Conservation (phyloP, 2,888 invertebrate species). For the Diarsia dahlii region DNA sequence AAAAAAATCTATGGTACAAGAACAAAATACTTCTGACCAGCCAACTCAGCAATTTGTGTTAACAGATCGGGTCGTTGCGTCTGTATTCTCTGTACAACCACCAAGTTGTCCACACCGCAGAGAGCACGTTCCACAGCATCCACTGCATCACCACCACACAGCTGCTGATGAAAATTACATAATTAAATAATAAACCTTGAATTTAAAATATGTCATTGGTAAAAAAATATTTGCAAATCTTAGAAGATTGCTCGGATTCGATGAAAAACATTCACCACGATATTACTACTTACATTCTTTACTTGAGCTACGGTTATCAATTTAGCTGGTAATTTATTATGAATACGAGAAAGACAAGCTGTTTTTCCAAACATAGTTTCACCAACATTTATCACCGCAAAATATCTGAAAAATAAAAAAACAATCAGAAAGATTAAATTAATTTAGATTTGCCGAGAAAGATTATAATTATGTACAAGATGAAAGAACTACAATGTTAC, state of each 20-base stretch:
- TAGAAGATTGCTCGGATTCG: neutral
- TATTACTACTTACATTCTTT: slow-evolving; percentile 38
- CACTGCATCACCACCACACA: slow-evolving; percentile 15
- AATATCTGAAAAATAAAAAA: slow-evolving; percentile 28
- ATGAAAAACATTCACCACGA: neutral
- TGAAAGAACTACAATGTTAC: slow-evolving; percentile 27
- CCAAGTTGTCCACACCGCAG: slow-evolving; percentile 39
- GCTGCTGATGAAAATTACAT: slow-evolving; percentile 3
- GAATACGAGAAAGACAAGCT: slow-evolving; percentile 57
- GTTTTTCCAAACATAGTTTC: slow-evolving; percentile 51
- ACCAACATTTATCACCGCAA: slow-evolving; percentile 44
- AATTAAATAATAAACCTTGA: neutral
- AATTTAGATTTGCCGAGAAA: no score
- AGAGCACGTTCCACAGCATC: slow-evolving; percentile 61
- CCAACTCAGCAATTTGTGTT: slow-evolving; percentile 54
- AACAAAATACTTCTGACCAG: slow-evolving; percentile 52
- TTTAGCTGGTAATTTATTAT: slow-evolving; percentile 64
- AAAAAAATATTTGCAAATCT: neutral
- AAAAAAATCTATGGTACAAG: no score
- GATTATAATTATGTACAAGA: neutral
- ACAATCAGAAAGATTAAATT: neutral
- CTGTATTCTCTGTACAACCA: slow-evolving; percentile 36
- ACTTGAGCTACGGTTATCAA: slow-evolving; percentile 39
- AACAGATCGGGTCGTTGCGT: slow-evolving; percentile 46
- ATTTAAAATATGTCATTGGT: neutral